Base-by-base conservation (phyloP, 1,140 invertebrate genomes). In the Trichomalopsis sarcophagae region DNA sequence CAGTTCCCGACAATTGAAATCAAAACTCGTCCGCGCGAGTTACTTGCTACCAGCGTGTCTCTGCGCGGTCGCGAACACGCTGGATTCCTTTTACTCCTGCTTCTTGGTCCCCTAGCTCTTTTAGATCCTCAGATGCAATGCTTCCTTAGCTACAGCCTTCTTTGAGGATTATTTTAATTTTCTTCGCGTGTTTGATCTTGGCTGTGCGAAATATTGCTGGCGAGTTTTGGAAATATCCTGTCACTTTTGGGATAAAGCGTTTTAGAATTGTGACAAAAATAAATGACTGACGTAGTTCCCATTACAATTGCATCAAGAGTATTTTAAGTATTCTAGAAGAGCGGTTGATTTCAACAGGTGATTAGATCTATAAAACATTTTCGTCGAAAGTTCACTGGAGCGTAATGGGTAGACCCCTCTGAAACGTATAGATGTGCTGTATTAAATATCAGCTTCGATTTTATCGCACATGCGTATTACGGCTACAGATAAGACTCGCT, bases 1-100 rank as follows among this genome's bases (percentile, higher is more conserved):
- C 13, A 23, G 40, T 36, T 68, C 33, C 50, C 76, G 86, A 87
- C 86, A 86, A 88, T 88, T 88, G 86, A 87, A 88, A 89, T 88
- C 86, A 84, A 82, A 88, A 88, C 80, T 89, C 78, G 55, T 75
- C 75, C 13, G 62, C 47, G 30, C n/a, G 44, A 23, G 27, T 23
- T 36, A 33, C 71, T 62, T 23, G 21, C 47, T 30, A 30, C 13
- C 30, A 30, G 69, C 21, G 73, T 40, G 14, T 21, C 11, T 36
- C 36, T 40, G 21, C 73, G 73, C 9, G 14, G 11, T 6, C 73
- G 13, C 21, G 30, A 21, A 21, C 55, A n/a, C n/a, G 55, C 55
- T 5, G 55, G 55, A 62, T 62, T 62, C 55, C 21, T 62, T n/a
- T 75, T 33, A 13, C 30, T 33, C 33, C 9, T 33, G 73, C 73